Evolutionary conservation across 2,113 vertebrate genomes (phyloP), one percentile per base, ranked within the genome.

Genomic region (Coptodon bakossiorum): DNA sequence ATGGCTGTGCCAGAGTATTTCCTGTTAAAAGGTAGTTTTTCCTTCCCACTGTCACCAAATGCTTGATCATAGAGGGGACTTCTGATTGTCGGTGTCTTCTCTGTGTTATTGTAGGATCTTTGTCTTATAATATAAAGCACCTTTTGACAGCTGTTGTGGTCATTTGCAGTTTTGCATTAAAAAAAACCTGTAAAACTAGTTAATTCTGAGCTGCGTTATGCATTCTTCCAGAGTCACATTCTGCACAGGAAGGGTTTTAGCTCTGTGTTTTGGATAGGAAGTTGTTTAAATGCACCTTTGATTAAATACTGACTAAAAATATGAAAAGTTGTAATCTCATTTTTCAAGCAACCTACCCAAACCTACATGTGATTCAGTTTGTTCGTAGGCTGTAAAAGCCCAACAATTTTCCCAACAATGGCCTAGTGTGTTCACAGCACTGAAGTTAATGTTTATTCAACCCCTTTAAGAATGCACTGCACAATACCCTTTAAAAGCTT

Each of bases 401-500:
- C n/a, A 14, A 16, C 0, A 73, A 16, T 45, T 73, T 73, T 0
- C 22, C 22, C 66, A 27, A 13, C n/a, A 43, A 73, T 73, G 22
- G 22, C 5, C 38, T 16, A 27, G 13, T 27, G 22, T 71, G 38
- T 27, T 73, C 38, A 43, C 13, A 73, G 22, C 4, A 16, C 38
- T 73, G 6, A 6, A 3, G 40, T 73, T 43, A 73, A 73, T 45
- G 38, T 45, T 45, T 45, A 63, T 7, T 7, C 45, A 17, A 40
- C 40, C 52, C 57, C 27, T 88, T 86, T 66, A 38, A 66, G 7
- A 59, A 29, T 10, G 11, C 54, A 80, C 24, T 52, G 10, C 56
- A 17, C 24, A 66, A 80, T 7, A 54, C 73, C 66, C 16, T 66
- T 66, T 57, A 27, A 7, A 31, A 84, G 84, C 43, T n/a, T 61